phyloP scores from a whole-genome alignment of 2,797 vertebrate species.

The Crenuchus spilurus region DNA sequence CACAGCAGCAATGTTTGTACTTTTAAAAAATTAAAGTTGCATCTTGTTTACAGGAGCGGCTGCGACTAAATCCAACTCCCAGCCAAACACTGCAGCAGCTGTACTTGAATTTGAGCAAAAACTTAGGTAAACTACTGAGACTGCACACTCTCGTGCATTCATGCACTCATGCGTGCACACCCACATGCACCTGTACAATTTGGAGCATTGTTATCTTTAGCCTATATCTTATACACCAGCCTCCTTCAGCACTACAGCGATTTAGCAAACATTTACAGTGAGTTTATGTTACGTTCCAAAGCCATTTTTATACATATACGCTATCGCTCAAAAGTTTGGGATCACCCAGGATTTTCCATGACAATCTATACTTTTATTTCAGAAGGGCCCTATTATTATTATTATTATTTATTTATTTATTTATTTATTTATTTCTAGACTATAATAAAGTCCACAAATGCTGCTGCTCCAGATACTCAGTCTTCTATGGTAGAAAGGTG shows the following conservation, averaged over 20 bases:
- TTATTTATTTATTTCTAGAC: no score
- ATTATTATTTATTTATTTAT: no score
- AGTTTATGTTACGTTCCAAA: not conserved
- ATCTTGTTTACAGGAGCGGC: not conserved
- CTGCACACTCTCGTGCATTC: slow-evolving; percentile 15
- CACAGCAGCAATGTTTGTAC: not conserved
- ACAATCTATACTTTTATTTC: no score
- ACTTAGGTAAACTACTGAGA: not conserved
- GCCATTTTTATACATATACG: no score
- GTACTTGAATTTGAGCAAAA: not conserved
- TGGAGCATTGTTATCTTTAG: slow-evolving; percentile 21
- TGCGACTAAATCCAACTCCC: not conserved
- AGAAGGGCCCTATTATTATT: no score
- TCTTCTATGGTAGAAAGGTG: no score
- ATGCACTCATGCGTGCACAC: slow-evolving; percentile 20
- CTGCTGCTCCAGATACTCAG: no score
- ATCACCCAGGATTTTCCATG: no score
- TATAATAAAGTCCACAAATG: no score
- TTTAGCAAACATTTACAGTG: not conserved
- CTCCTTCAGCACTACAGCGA: slow-evolving; percentile 3
- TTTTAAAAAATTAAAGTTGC: not conserved
- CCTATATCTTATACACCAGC: slow-evolving; percentile 30
- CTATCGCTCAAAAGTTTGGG: no score
- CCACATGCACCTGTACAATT: slow-evolving; percentile 32
- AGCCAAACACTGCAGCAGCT: not conserved